These are phyloP conservation scores for Dicrostonyx torquatus DNA, from an alignment of 2,797 vertebrate genomes.

Conservation along the genomic window DNA sequence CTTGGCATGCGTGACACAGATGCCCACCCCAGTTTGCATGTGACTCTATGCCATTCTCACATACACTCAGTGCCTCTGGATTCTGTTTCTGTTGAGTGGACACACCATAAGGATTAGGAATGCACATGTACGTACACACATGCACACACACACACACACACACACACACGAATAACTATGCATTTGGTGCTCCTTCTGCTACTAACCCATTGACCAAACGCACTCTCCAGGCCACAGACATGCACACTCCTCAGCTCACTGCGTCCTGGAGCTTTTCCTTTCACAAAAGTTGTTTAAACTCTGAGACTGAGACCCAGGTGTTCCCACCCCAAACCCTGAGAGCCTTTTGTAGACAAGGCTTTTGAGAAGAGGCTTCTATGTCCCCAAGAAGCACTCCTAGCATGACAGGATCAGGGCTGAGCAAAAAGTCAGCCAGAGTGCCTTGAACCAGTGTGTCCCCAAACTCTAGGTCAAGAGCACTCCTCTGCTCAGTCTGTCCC, in stretches of 20 bases:
- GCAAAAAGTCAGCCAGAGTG: neutral
- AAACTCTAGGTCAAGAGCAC: neutral
- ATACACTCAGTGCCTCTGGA: neutral
- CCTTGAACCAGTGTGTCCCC: too few relatives aligned
- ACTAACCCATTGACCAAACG: neutral
- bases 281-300: neutral
- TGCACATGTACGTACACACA: fast-evolving
- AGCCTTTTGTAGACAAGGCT: neutral
- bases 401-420: neutral
- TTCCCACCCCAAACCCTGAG: neutral
- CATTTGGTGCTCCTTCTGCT: neutral
- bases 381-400: neutral
- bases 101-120: neutral
- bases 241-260: neutral
- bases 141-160: fast-evolving
- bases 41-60: fast-evolving
- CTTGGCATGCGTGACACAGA: too few relatives aligned
- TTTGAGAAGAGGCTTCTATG: neutral
- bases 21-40: neutral
- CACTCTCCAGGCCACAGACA: neutral
- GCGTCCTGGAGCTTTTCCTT: neutral
- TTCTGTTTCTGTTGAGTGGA: neutral
- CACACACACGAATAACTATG: too few relatives aligned
- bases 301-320: neutral
- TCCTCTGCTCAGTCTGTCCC: neutral